phyloP scores from a whole-genome alignment of 2,113 vertebrate genomes.

The Rhagologus leucostigma region DNA sequence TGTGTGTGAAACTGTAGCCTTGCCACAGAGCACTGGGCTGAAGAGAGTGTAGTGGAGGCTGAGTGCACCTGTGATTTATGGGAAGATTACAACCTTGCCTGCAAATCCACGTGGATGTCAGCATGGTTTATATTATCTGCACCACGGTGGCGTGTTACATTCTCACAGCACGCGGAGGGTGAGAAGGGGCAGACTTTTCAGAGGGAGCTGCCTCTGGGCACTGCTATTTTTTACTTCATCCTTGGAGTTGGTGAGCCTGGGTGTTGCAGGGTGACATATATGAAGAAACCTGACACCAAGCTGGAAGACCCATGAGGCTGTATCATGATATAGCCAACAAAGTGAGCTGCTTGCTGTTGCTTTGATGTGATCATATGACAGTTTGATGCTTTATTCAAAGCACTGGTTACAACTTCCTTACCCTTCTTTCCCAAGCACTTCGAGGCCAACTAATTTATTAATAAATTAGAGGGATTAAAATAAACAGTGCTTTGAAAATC shows the following conservation, averaged over 20 bases:
- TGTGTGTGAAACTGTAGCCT: not conserved
- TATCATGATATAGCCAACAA: not conserved
- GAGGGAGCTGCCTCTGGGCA: not conserved
- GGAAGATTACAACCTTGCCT: not conserved
- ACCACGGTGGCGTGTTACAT: not conserved
- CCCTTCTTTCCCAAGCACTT: constrained; percentile 38
- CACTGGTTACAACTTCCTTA: constrained; percentile 37
- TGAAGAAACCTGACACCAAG: not conserved
- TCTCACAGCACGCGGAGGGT: accelerated
- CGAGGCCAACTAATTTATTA: constrained; percentile 50
- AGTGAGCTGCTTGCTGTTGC: constrained; percentile 18
- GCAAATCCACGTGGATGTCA: not conserved
- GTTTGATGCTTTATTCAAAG: constrained; percentile 52
- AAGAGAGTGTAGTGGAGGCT: not conserved
- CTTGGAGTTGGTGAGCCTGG: not conserved
- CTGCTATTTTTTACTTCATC: not conserved
- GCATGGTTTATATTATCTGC: not conserved
- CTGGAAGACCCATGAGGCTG: not conserved
- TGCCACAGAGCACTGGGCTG: not conserved
- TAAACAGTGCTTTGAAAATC: constrained; percentile 65
- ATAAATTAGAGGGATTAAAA: constrained; percentile 66
- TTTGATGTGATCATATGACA: constrained; percentile 53
- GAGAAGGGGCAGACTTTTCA: not conserved
- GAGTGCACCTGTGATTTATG: not conserved
- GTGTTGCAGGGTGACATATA: not conserved